Evolutionary conservation across 2,113 vertebrate genomes (phyloP).

Genomic region (Oplegnathus fasciatus): DNA sequence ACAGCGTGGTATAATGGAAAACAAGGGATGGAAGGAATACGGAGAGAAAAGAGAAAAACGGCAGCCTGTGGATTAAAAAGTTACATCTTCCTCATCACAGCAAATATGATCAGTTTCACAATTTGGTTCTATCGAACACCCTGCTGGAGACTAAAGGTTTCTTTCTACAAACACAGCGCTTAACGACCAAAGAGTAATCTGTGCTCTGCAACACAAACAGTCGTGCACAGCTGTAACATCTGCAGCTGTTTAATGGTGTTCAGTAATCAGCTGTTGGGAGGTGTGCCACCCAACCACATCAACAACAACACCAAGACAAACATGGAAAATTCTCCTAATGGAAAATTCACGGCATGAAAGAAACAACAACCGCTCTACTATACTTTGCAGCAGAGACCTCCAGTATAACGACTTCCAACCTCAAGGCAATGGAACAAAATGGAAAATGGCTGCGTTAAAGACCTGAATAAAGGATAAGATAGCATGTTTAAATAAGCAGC

Average conservation of each 20-base stretch:
- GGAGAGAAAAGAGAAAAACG: neutral
- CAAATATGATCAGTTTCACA: constrained; percentile 7
- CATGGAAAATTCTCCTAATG: constrained; percentile 79
- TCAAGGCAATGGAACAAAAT: constrained; percentile 30
- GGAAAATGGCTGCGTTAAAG: constrained; percentile 2
- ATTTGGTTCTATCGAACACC: neutral
- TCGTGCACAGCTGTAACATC: constrained; percentile 62
- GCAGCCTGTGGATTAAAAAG: constrained; percentile 6
- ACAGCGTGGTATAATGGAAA: constrained; percentile 6
- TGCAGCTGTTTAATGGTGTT: constrained; percentile 65
- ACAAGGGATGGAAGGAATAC: neutral
- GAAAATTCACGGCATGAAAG: constrained; percentile 71
- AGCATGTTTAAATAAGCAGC: neutral
- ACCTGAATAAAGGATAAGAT: neutral
- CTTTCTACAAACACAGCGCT: constrained; percentile 14
- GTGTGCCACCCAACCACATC: constrained; percentile 54
- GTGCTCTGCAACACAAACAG: constrained; percentile 27
- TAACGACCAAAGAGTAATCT: neutral
- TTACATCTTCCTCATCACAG: neutral
- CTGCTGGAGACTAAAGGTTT: neutral
- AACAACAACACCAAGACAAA: constrained; percentile 64
- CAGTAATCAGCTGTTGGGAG: constrained; percentile 65
- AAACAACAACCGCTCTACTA: constrained; percentile 35
- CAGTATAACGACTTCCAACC: constrained; percentile 32
- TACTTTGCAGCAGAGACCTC: constrained; percentile 42